Conservation (phyloP, 37 sponge, comb jelly and placozoan genomes). For the Hormiphora californensis region DNA sequence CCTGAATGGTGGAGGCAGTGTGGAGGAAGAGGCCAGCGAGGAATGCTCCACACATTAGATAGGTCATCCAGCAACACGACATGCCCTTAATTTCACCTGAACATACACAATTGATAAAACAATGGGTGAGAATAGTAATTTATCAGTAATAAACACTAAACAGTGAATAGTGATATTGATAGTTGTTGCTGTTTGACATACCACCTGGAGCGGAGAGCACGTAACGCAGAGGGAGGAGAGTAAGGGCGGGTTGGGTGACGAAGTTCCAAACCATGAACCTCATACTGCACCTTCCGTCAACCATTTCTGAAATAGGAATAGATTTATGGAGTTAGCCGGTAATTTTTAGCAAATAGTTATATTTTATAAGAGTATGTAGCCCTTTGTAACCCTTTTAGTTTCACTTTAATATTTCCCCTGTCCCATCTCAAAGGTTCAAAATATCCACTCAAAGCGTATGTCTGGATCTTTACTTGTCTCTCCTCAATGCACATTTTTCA, state of each 20-base stretch:
- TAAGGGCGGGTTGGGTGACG: background rate
- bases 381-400: too few relatives aligned
- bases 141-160: background rate
- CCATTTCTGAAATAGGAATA: too few relatives aligned
- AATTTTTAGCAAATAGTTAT: too few relatives aligned
- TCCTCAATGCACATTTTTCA: too few relatives aligned
- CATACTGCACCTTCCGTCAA: background rate
- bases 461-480: too few relatives aligned
- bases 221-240: background rate
- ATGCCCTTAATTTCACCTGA: background rate
- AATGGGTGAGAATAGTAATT: too few relatives aligned
- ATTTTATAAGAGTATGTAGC: too few relatives aligned
- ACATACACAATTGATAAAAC: background rate
- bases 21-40: background rate
- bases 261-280: background rate
- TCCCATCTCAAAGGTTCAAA: too few relatives aligned
- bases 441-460: too few relatives aligned
- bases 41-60: background rate
- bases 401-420: too few relatives aligned
- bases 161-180: background rate
- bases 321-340: too few relatives aligned
- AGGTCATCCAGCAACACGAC: background rate
- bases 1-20: background rate
- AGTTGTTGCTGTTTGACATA: too few relatives aligned
- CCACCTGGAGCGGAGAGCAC: conserved; percentile 19